phyloP scores from a whole-genome alignment of 2,888 invertebrate genomes.

The Muscina levida region DNA sequence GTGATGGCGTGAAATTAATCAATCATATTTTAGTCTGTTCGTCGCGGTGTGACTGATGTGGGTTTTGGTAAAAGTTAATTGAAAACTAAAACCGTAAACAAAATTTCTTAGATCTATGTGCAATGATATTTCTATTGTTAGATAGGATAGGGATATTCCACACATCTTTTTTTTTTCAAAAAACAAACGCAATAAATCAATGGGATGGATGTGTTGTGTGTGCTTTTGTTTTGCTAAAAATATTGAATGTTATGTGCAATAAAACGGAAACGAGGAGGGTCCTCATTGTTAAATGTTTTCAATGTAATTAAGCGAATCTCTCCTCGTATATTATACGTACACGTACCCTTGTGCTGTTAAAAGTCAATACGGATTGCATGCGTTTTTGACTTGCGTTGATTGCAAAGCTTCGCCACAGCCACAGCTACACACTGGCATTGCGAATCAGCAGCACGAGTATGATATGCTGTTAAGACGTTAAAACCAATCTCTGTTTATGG shows the following conservation, averaged over 20 bases:
- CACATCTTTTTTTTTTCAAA: too few relatives aligned
- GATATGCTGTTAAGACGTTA: slow-evolving; percentile 3
- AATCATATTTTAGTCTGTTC: slow-evolving; percentile 47
- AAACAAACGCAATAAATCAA: too few relatives aligned
- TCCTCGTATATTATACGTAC: background rate
- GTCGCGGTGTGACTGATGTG: background rate
- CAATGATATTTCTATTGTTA: slow-evolving; percentile 9
- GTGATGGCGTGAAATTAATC: slow-evolving; percentile 61
- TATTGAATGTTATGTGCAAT: slow-evolving; percentile 36
- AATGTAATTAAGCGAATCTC: slow-evolving; percentile 46
- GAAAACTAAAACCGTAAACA: slow-evolving; percentile 46
- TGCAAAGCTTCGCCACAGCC: slow-evolving; percentile 40
- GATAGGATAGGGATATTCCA: too few relatives aligned
- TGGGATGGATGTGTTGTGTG: too few relatives aligned
- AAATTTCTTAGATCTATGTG: slow-evolving; percentile 7
- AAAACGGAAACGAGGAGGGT: slow-evolving; percentile 38
- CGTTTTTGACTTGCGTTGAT: slow-evolving; percentile 42
- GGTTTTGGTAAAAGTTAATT: slow-evolving; percentile 37
- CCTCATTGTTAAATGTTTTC: slow-evolving; percentile 44
- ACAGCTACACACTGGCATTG: slow-evolving; percentile 20
- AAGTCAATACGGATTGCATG: slow-evolving; percentile 46
- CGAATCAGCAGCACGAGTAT: too few relatives aligned
- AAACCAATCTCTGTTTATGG: background rate
- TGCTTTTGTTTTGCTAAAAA: too few relatives aligned
- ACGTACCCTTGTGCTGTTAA: slow-evolving; percentile 44